Percentiles rank a stretch among this genome's conserved stretches.
Conservation (phyloP, 1,140 invertebrate genomes). For the Hestina assimilis region DNA sequence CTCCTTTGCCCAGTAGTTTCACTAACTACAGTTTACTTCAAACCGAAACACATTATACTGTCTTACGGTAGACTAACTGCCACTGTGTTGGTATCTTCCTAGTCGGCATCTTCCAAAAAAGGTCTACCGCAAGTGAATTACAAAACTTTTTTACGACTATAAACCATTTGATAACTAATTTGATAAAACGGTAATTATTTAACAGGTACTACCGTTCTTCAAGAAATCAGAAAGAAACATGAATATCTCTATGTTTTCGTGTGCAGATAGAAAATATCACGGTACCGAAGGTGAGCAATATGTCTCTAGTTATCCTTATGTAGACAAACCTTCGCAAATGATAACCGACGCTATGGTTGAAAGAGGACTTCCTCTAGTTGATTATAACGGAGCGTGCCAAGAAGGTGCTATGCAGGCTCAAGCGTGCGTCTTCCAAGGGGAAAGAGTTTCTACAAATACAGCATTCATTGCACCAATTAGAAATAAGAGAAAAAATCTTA, state of each 20-base stretch:
- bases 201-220: conserved; percentile 87
- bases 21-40: no score
- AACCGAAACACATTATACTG: no score
- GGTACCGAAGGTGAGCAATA: conserved; percentile 79
- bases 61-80: no score
- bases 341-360: conserved; percentile 80
- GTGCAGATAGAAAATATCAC: conserved; percentile 78
- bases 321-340: conserved; percentile 77
- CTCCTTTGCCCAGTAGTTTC: no score
- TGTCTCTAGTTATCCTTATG: conserved; percentile 80
- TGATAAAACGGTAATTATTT: background rate
- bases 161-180: background rate
- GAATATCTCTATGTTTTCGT: conserved; percentile 58
- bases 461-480: background rate
- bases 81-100: no score
- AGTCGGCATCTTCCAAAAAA: no score
- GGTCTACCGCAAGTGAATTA: no score
- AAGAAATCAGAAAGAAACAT: conserved; percentile 86
- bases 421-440: background rate
- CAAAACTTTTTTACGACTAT: no score
- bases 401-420: conserved; percentile 31
- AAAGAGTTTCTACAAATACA: background rate
- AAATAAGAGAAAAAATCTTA: conserved; percentile 81
- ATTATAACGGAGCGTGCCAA: conserved; percentile 78
- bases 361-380: conserved; percentile 73